Evolutionary conservation across 2,888 invertebrate species (phyloP).

Genomic region (Criorhina ranunculi): DNA sequence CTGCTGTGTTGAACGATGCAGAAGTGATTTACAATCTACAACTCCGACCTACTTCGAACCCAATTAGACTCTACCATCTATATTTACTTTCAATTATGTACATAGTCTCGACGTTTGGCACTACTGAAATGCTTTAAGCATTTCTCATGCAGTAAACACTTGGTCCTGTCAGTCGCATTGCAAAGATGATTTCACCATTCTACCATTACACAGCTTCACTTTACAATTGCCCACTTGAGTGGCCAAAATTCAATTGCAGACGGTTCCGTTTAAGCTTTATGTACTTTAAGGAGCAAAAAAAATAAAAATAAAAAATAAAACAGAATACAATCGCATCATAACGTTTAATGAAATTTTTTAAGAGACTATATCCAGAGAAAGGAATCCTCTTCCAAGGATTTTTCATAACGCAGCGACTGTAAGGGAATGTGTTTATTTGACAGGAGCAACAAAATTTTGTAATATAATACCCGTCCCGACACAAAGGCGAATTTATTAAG

Average conservation of each 20-base stretch:
- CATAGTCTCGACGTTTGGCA: background rate
- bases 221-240: background rate
- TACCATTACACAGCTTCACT: background rate
- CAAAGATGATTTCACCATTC: background rate
- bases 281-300: background rate
- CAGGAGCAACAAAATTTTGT: conserved; percentile 7
- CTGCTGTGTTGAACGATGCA: no score
- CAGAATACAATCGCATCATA: background rate
- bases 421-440: conserved; percentile 3
- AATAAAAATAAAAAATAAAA: background rate
- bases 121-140: background rate
- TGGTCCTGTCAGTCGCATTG: background rate
- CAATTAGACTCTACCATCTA: no score
- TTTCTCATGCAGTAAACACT: background rate
- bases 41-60: no score
- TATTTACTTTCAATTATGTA: background rate
- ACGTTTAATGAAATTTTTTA: conserved; percentile 5
- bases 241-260: conserved; percentile 1
- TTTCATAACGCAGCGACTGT: background rate
- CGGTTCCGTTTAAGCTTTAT: no score
- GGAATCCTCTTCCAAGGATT: background rate
- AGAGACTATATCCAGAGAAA: background rate
- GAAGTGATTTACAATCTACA: no score
- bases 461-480: conserved; percentile 1
- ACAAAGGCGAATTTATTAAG: conserved; percentile 31